Evolutionary conservation across 2,113 vertebrate genomes (phyloP).

Genomic region (Psittacara wagleri): DNA sequence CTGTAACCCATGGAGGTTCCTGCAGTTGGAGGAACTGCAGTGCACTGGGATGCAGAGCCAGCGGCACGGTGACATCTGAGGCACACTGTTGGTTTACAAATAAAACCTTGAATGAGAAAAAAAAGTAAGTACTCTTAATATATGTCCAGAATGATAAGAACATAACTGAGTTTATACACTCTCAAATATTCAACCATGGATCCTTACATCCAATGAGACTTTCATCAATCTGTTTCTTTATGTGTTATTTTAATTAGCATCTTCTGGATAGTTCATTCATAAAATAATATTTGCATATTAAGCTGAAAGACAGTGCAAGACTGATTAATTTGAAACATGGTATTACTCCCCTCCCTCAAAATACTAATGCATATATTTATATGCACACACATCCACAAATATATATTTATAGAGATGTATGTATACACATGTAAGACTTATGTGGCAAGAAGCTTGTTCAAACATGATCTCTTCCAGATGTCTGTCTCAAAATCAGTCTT

Average conservation of each 20-base stretch:
- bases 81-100: not conserved
- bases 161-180: not conserved
- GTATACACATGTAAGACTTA: accelerated
- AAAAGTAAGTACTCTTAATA: not conserved
- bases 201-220: not conserved
- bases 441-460: not conserved
- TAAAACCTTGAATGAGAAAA: not conserved
- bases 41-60: not conserved
- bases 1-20: not conserved
- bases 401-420: not conserved
- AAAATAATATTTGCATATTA: not conserved
- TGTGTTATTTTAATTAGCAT: not conserved
- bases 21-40: not conserved
- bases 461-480: not conserved
- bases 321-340: not conserved
- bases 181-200: not conserved
- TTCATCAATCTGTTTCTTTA: not conserved
- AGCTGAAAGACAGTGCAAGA: not conserved
- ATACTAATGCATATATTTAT: not conserved
- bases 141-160: not conserved
- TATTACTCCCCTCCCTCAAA: not conserved
- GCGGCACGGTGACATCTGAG: not conserved
- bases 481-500: not conserved
- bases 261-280: not conserved
- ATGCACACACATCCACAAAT: not conserved